phyloP scores from a whole-genome alignment of 1,140 invertebrate genomes.

The Propsilocerus akamusi region DNA sequence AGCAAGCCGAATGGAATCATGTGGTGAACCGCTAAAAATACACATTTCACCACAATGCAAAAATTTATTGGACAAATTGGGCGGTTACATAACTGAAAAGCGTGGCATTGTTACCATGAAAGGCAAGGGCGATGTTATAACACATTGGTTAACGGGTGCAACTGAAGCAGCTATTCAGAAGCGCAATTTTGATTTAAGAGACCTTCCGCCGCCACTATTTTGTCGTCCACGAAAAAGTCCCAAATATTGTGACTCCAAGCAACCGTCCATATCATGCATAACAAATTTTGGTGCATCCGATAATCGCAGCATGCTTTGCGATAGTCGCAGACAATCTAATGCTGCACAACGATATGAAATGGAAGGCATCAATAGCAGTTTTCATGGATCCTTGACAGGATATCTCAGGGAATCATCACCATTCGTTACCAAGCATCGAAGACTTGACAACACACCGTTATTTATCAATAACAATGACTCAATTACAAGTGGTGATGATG shows the following conservation, averaged over 20 bases:
- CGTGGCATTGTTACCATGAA: constrained; percentile 77
- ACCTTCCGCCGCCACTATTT: constrained; percentile 53
- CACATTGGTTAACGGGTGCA: constrained; percentile 79
- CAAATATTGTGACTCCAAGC: constrained; percentile 48
- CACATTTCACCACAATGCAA: constrained; percentile 79
- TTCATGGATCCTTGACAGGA: constrained; percentile 21
- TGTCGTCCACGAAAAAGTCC: constrained; percentile 58
- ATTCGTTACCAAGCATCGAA: constrained; percentile 11
- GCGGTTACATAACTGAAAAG: constrained; percentile 70
- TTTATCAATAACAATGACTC: constrained; percentile 6
- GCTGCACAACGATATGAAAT: constrained; percentile 25
- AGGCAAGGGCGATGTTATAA: constrained; percentile 66
- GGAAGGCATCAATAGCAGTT: constrained; percentile 21
- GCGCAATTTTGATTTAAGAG: constrained; percentile 63
- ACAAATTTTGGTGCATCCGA: neutral
- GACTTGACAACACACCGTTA: constrained; percentile 14
- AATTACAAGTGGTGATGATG: constrained; percentile 5
- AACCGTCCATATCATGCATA: constrained; percentile 21
- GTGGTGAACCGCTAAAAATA: constrained; percentile 77
- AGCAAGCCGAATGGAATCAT: constrained; percentile 87
- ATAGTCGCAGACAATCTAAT: constrained; percentile 24
- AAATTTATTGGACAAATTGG: constrained; percentile 64
- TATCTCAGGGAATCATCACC: constrained; percentile 20
- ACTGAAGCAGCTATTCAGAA: constrained; percentile 64
- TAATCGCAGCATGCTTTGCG: constrained; percentile 6